A percentile compares a stretch with the other conserved stretches of the same genome.
Evolutionary conservation across 2,113 vertebrate genomes (phyloP).

Genomic region (Thamnophis sirtalis): DNA sequence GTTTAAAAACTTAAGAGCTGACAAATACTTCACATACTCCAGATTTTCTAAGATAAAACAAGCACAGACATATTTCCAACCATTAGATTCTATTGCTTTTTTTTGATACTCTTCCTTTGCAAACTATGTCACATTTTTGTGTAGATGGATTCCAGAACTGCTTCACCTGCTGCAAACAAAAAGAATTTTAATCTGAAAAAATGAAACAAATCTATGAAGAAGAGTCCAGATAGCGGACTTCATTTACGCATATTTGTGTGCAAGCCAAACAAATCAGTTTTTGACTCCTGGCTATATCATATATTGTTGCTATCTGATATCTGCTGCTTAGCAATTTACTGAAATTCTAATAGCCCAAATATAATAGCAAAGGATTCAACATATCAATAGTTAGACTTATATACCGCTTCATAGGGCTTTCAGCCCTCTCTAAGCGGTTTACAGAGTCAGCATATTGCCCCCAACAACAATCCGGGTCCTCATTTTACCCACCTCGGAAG

Average conservation of each 20-base stretch:
- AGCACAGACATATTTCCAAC: not conserved
- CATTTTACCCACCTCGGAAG: too few species aligned
- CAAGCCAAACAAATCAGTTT: not conserved
- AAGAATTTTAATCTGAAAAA: not conserved
- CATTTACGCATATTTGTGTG: not conserved
- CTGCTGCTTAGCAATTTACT: not conserved
- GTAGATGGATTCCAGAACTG: not conserved
- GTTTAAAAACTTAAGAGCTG: constrained; percentile 19
- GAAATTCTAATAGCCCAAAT: not conserved
- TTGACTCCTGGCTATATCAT: not conserved
- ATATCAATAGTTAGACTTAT: too few species aligned
- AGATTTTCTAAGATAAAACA: not conserved
- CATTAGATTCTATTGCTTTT: not conserved
- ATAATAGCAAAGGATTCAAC: not conserved
- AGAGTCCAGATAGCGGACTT: not conserved
- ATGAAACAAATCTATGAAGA: not conserved
- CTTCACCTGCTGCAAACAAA: not conserved
- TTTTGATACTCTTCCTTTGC: not conserved
- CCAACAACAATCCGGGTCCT: too few species aligned
- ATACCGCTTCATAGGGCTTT: too few species aligned
- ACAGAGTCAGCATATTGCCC: too few species aligned
- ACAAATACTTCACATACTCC: not conserved
- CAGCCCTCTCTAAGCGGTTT: too few species aligned
- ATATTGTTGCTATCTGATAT: not conserved
- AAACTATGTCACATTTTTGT: not conserved